Conservation (phyloP, 2,113 vertebrate species). For the Nibea albiflora region DNA sequence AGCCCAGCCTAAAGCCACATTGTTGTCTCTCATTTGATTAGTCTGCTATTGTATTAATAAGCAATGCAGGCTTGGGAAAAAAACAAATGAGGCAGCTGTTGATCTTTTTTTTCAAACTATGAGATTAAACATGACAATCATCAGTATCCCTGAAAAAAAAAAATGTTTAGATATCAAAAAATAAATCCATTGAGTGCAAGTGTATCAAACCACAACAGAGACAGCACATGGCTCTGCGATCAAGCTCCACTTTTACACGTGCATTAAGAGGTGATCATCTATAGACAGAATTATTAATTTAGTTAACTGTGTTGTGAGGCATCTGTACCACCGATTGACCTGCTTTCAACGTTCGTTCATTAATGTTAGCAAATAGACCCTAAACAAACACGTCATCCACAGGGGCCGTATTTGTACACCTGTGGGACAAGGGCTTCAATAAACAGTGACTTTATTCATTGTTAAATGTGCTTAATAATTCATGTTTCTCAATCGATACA, state of each 20-base stretch:
- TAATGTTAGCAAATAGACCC: not conserved
- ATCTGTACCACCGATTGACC: not conserved
- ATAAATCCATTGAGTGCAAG: not conserved
- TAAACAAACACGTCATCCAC: not conserved
- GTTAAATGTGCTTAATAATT: not conserved
- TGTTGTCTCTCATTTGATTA: slow-evolving; percentile 78
- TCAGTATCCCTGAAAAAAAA: not conserved
- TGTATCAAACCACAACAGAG: not conserved
- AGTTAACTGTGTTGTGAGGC: not conserved
- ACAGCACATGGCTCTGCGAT: not conserved
- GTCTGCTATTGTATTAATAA: slow-evolving; percentile 74
- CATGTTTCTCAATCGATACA: no score
- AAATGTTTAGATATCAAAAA: not conserved
- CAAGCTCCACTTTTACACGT: not conserved
- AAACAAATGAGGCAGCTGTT: slow-evolving; percentile 27
- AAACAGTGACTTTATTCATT: not conserved
- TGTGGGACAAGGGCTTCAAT: not conserved
- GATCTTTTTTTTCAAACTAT: slow-evolving; percentile 29
- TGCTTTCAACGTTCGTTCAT: not conserved
- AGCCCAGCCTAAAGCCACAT: slow-evolving; percentile 69
- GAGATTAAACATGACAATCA: slow-evolving; percentile 47
- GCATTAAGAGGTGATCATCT: not conserved
- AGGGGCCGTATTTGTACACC: not conserved
- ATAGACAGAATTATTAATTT: not conserved
- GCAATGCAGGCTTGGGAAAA: slow-evolving; percentile 22